Base-by-base conservation (phyloP, 2,888 invertebrate species). In the Hemicrepidius hirtus region DNA sequence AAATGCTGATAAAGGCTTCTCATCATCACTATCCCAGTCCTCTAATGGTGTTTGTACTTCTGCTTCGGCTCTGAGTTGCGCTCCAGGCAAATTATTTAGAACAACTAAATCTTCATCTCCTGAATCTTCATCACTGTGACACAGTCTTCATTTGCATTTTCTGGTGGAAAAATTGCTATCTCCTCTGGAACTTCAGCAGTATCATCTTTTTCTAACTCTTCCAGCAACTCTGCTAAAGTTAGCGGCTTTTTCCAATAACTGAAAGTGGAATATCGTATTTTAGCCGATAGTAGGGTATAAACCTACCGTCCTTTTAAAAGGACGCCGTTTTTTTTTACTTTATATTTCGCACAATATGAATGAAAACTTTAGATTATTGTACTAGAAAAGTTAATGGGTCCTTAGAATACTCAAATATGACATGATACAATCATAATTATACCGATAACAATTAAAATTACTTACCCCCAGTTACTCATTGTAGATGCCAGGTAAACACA, bases 61-160 rank as follows among this genome's bases (percentile, higher is more conserved):
- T 0, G 44, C 76, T 37, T 76, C 68, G 35, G 65, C 71, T 68
- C 73, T 57, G 32, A 76, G 71, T 44, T 77, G 75, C 9, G 62
- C 65, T 16, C 73, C 73, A 62, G 75, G 72, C 37, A 74, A 68
- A 66, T 75, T 75, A 59, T 75, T 66, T 63, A 62, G 16, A 5
- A 20, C 40, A 16, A 71, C 68, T 37, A 35, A 40, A 53, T 74
- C 40, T 62, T 74, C 75, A 28, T 75, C 69, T 18, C 74, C 74
- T 9, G 70, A 74, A 66, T 74, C 68, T 68, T 73, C 65, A 41
- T 71, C 77, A 13, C n/a, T n/a, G 76, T 77, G 18, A 68, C 70
- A 1, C 20, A 41, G n/a, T 55, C 55, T 13, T 41, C 7, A 32
- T 64, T 70, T 16, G 55, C 63, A 55, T 59, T 67, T 18, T 46